Evolutionary conservation across 2,888 invertebrate species (phyloP).

Genomic region (Phlogophora meticulosa): DNA sequence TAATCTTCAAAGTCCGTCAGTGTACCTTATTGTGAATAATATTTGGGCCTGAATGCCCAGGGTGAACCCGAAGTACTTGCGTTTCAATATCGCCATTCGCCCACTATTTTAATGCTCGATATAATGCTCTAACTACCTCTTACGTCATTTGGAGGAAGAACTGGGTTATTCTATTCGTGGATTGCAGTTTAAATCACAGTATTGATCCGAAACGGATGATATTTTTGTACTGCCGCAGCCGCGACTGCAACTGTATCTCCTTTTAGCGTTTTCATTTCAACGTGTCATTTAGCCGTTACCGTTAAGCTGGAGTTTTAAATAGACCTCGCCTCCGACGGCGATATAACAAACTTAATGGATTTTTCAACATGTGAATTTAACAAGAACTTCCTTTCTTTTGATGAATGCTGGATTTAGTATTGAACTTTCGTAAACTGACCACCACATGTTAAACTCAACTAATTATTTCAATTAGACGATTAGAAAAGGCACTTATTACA

Average conservation of each 20-base stretch:
- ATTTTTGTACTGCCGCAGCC: slow-evolving; percentile 34
- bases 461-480: no score
- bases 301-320: slow-evolving; percentile 23
- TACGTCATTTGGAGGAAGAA: slow-evolving; percentile 41
- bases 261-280: slow-evolving; percentile 37
- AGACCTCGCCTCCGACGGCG: neutral
- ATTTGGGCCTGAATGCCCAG: neutral
- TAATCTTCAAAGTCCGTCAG: no score
- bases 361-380: neutral
- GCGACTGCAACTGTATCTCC: slow-evolving; percentile 12
- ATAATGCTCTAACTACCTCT: slow-evolving; percentile 22
- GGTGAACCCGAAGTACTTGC: neutral
- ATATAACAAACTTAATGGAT: slow-evolving; percentile 1
- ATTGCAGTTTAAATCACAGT: slow-evolving; percentile 40
- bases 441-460: neutral
- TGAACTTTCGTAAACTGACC: neutral
- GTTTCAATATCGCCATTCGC: slow-evolving; percentile 1
- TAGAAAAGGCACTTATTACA: no score
- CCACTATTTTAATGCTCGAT: slow-evolving; percentile 35
- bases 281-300: slow-evolving; percentile 32
- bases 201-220: slow-evolving; percentile 49
- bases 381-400: neutral
- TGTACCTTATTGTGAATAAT: neutral
- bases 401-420: no score
- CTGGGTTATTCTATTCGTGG: slow-evolving; percentile 50